These are phyloP conservation scores for Coremacera marginata DNA, from an alignment of 2,888 invertebrate species.

Conservation along the genomic window DNA sequence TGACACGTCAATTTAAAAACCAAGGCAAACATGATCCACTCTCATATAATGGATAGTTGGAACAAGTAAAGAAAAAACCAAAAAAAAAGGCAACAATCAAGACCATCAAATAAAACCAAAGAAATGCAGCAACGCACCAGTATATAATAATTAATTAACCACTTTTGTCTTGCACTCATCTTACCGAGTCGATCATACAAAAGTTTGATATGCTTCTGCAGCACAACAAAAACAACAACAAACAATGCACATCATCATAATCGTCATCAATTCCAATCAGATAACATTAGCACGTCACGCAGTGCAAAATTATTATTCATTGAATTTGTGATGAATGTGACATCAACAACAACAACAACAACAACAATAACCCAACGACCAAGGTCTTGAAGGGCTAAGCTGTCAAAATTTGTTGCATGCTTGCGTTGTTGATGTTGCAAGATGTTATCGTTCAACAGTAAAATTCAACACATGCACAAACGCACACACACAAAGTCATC, in stretches of 20 bases:
- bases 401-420: constrained; percentile 66
- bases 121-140: background rate
- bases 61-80: too few relatives aligned
- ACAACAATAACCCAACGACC: constrained; percentile 36
- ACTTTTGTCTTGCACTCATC: too few relatives aligned
- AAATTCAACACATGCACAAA: constrained; percentile 28
- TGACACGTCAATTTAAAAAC: constrained; percentile 46
- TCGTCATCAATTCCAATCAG: constrained; percentile 64
- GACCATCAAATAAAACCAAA: background rate
- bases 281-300: constrained; percentile 67
- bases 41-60: too few relatives aligned
- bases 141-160: background rate
- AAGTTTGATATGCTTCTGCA: background rate
- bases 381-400: constrained; percentile 45
- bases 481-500: constrained; percentile 35
- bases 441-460: constrained; percentile 61
- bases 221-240: constrained; percentile 20
- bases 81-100: background rate
- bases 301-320: constrained; percentile 68
- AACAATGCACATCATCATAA: constrained; percentile 48
- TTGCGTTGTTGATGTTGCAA: constrained; percentile 46
- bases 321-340: constrained; percentile 68
- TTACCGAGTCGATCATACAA: too few relatives aligned
- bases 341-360: constrained; percentile 56
- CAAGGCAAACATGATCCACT: background rate